Base-by-base conservation (phyloP, 2,797 vertebrate species). In the Erpetoichthys calabaricus region DNA sequence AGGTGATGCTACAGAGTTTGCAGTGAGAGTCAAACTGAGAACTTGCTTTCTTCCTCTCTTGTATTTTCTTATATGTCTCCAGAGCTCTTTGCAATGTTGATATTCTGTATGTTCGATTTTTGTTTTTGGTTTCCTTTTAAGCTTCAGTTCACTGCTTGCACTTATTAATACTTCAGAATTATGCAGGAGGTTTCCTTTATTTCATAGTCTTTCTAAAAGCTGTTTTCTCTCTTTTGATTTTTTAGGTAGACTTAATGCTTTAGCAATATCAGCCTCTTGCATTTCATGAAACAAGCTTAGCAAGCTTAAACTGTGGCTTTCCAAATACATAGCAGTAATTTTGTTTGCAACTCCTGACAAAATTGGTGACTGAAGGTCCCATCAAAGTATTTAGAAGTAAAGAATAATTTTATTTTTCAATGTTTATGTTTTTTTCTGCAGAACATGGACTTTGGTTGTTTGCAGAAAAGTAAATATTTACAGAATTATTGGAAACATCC, bases 291-390 rank as follows among this genome's bases (percentile, higher is more conserved):
- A 67, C 59, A 51, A 56, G 63, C 7, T 44, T 42, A 5, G 62
- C 5, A 53, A 56, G 52, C 55, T 68, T 64, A 57, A 62, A 55
- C 56, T 63, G 56, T 49, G 47, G 46, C 41, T 64, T 60, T 51
- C 56, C 62, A 70, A 64, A 68, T 51, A 67, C 66, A 45, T 56
- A 68, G 59, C 66, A 64, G 9, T 59, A 67, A 42, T 56, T 45
- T 42, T 51, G 25, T 25, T 25, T 25, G 25, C 25, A 25, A 25
- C 25, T 25, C 25, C 25, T 25, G 25, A 25, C 25, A 25, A 25
- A 25, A 25, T 25, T 25, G 25, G 25, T 25, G 25, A 25, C 25
- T 25, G 25, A 25, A 25, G 25, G 25, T 25, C 25, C 25, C 25
- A 25, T 25, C 25, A 25, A 25, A 25, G 25, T 25, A 25, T 25